A percentile compares a stretch with the other conserved stretches of the same genome.
Evolutionary conservation across 2,797 vertebrate genomes (phyloP).

Genomic region (Psittacula echo): DNA sequence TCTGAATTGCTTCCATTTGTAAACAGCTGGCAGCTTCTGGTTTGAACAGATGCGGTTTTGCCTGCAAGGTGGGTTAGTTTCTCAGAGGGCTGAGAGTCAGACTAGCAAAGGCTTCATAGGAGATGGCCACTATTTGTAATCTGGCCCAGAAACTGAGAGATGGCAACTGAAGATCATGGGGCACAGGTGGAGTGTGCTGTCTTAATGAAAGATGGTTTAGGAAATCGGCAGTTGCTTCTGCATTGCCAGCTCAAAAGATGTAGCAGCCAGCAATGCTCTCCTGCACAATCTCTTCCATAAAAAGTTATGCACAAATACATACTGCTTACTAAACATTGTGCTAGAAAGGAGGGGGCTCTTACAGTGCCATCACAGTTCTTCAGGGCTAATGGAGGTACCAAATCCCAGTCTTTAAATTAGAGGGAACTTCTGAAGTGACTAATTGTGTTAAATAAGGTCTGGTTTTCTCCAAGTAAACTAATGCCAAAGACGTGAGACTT

Average conservation of each 20-base stretch:
- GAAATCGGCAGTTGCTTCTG: neutral
- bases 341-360: neutral
- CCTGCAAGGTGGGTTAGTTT: neutral
- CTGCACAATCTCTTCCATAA: neutral
- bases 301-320: neutral
- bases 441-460: neutral
- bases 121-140: neutral
- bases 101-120: neutral
- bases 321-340: neutral
- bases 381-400: neutral
- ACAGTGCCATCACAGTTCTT: neutral
- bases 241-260: neutral
- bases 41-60: neutral
- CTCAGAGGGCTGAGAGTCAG: neutral
- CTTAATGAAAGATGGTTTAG: neutral
- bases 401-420: neutral
- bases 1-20: neutral
- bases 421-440: neutral
- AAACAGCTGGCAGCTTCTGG: slow-evolving; percentile 4
- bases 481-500: neutral
- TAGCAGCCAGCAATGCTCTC: neutral
- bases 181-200: neutral
- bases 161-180: neutral
- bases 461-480: neutral
- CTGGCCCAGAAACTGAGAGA: neutral